Evolutionary conservation across 2,888 invertebrate genomes (phyloP).

Genomic region (Eupithecia dodoneata): DNA sequence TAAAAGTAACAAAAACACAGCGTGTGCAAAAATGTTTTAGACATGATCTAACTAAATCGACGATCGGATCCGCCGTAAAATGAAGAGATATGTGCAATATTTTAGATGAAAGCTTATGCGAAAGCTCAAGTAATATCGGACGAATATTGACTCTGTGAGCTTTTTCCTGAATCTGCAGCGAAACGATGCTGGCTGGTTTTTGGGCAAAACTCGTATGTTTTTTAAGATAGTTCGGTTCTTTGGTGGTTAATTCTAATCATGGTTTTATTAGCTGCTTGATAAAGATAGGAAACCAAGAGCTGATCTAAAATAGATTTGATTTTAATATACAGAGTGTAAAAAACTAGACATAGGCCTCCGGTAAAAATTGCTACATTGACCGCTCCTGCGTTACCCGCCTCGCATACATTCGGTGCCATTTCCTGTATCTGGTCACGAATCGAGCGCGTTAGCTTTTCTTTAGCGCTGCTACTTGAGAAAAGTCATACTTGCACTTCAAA

Average conservation of each 20-base stretch:
- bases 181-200: not conserved
- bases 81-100: constrained; percentile 15
- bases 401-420: too few relatives aligned
- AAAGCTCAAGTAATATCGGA: constrained; percentile 9
- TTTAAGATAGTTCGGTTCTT: not conserved
- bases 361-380: too few relatives aligned
- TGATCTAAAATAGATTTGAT: not conserved
- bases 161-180: constrained; percentile 4
- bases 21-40: constrained; percentile 22
- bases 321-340: not conserved
- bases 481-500: too few relatives aligned
- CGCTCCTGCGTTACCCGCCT: too few relatives aligned
- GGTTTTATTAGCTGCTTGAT: not conserved
- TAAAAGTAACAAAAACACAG: constrained; percentile 26
- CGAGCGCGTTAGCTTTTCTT: too few relatives aligned
- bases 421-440: too few relatives aligned
- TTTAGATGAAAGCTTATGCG: not conserved
- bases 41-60: constrained; percentile 17
- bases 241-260: not conserved
- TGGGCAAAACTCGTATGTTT: not conserved
- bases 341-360: too few relatives aligned
- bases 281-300: not conserved
- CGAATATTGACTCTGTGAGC: not conserved
- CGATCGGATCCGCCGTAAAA: constrained; percentile 4
- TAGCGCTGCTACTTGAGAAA: too few relatives aligned